phyloP scores from a whole-genome alignment of 2,113 vertebrate species.

The Murina feae region DNA sequence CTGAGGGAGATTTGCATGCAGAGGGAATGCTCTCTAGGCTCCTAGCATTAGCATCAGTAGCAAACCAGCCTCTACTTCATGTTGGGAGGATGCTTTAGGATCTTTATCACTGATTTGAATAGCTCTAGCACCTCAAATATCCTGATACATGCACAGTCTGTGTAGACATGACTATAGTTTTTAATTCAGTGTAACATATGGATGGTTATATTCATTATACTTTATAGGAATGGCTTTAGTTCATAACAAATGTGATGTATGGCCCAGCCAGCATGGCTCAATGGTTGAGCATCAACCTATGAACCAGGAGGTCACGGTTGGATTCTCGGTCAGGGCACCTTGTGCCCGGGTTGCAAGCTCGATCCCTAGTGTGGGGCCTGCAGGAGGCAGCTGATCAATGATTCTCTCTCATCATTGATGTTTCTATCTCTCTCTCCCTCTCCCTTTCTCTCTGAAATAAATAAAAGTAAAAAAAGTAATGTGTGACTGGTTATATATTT shows the following conservation, averaged over 20 bases:
- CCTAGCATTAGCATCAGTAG: neutral
- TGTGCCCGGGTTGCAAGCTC: no score
- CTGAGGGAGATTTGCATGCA: slow-evolving; percentile 13
- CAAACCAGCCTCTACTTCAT: neutral
- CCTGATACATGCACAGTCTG: neutral
- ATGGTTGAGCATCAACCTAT: no score
- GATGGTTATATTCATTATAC: neutral
- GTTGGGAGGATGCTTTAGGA: neutral
- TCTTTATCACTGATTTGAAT: neutral
- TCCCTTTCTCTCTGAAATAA: no score
- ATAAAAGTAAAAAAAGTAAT: neutral
- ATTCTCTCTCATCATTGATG: no score
- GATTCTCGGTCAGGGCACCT: no score
- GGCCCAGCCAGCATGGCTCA: no score
- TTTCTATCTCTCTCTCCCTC: no score
- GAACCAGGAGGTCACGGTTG: no score
- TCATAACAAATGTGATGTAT: neutral
- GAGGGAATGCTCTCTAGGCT: neutral
- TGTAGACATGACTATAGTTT: neutral
- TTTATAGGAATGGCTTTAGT: neutral
- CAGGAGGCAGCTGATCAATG: no score
- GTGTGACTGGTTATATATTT: neutral
- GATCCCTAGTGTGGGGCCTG: no score
- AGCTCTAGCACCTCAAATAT: neutral
- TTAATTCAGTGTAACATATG: neutral